A percentile compares a stretch with the other conserved stretches of the same genome.
These are phyloP conservation scores for Threskiornis aethiopicus DNA, from an alignment of 2,797 vertebrate genomes.

Conservation along the genomic window DNA sequence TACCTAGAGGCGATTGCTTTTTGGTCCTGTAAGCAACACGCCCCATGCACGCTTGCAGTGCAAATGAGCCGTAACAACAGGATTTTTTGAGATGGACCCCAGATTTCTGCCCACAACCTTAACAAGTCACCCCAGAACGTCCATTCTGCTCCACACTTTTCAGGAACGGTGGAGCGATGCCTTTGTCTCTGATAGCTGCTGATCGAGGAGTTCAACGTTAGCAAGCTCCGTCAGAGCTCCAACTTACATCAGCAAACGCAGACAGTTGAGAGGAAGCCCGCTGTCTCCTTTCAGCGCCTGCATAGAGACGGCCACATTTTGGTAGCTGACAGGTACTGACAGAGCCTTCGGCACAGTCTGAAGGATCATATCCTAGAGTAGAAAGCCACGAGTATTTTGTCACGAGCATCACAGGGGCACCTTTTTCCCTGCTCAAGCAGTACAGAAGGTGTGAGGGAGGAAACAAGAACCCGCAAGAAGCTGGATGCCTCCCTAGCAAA, in stretches of 20 bases:
- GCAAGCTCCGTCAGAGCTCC: neutral
- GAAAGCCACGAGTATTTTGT: neutral
- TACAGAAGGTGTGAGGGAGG: neutral
- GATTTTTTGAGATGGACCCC: neutral
- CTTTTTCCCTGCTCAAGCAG: neutral
- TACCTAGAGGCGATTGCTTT: neutral
- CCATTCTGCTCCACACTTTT: neutral
- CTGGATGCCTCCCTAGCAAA: neutral
- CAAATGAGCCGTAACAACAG: accelerated
- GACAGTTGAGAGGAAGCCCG: neutral
- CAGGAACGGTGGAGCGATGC: neutral
- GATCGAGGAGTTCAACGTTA: neutral
- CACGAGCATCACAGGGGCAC: neutral
- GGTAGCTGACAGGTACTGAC: neutral
- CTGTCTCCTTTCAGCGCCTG: neutral
- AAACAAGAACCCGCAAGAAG: neutral
- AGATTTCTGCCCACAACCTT: neutral
- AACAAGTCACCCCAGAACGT: neutral
- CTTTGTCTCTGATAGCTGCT: neutral
- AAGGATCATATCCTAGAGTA: neutral
- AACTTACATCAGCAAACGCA: neutral
- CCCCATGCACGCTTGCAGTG: too few species aligned
- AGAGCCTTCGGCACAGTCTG: neutral
- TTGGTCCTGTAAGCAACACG: neutral
- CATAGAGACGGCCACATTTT: accelerated